Percentiles rank a stretch among this genome's conserved stretches.
These are phyloP conservation scores for Tiliacea aurago DNA, from an alignment of 2,888 invertebrate genomes.

Conservation along the genomic window DNA sequence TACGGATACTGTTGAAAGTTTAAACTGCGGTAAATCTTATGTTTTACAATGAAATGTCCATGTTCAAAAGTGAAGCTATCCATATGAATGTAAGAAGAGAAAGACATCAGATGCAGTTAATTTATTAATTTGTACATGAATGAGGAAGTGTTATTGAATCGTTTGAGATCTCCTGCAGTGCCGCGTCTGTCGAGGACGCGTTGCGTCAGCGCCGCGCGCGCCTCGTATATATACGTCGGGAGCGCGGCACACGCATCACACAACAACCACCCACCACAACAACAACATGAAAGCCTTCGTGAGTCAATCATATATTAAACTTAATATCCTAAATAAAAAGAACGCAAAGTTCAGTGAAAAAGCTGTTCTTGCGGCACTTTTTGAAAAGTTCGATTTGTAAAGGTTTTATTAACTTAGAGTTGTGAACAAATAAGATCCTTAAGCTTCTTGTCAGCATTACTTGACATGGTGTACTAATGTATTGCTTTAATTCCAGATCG, in stretches of 20 bases:
- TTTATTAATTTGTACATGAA: neutral
- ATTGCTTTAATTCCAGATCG: neutral
- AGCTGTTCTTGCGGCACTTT: too few species aligned
- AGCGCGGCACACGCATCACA: constrained; percentile 30
- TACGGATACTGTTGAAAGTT: neutral
- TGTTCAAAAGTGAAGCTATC: neutral
- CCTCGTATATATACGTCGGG: constrained; percentile 31
- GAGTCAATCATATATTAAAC: constrained; percentile 28
- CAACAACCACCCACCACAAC: constrained; percentile 21
- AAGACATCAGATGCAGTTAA: neutral
- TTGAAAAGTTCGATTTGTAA: too few species aligned
- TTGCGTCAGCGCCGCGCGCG: constrained; percentile 28
- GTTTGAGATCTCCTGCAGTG: neutral
- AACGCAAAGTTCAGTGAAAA: too few species aligned
- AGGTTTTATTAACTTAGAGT: too few species aligned
- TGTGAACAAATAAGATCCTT: too few species aligned
- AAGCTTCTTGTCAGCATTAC: too few species aligned
- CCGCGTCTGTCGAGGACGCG: constrained; percentile 31
- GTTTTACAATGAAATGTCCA: neutral
- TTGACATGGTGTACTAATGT: neutral
- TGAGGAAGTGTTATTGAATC: constrained; percentile 10
- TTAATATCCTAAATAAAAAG: too few species aligned
- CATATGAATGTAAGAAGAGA: neutral
- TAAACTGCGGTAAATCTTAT: neutral
- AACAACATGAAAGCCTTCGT: constrained; percentile 63